A percentile compares a stretch with the other conserved stretches of the same genome.
These are phyloP conservation scores for Drosophila ficusphila DNA, from an alignment of 1,140 invertebrate genomes.

Conservation along the genomic window DNA sequence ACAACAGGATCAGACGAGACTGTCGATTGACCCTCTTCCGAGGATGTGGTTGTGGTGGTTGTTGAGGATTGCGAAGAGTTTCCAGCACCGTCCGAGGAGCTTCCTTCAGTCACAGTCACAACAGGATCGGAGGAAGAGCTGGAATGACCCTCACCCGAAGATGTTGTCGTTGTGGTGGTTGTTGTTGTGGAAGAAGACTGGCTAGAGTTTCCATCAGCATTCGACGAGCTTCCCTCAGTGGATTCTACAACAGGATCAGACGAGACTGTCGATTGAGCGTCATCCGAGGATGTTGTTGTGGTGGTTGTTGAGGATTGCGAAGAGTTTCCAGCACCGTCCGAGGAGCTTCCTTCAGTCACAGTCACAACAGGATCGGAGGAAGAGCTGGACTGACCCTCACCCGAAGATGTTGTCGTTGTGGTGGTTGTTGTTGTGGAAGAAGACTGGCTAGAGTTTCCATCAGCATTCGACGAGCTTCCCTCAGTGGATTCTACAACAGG, in stretches of 20 bases:
- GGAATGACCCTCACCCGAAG: no score
- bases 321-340: not conserved
- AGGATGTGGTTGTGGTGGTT: not conserved
- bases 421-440: not conserved
- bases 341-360: not conserved
- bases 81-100: not conserved
- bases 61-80: not conserved
- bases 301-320: not conserved
- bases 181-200: no score
- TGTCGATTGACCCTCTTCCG: not conserved
- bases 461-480: not conserved
- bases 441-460: not conserved
- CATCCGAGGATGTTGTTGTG: constrained; percentile 3
- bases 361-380: not conserved
- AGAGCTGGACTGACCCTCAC: not conserved
- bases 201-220: not conserved
- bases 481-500: not conserved
- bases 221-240: no score
- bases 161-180: no score
- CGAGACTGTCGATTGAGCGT: not conserved
- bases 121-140: no score
- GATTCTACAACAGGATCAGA: no score
- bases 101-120: not conserved
- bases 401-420: not conserved
- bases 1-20: not conserved